Evolutionary conservation across 1,140 invertebrate species (phyloP).

Genomic region (Tenebrio molitor): DNA sequence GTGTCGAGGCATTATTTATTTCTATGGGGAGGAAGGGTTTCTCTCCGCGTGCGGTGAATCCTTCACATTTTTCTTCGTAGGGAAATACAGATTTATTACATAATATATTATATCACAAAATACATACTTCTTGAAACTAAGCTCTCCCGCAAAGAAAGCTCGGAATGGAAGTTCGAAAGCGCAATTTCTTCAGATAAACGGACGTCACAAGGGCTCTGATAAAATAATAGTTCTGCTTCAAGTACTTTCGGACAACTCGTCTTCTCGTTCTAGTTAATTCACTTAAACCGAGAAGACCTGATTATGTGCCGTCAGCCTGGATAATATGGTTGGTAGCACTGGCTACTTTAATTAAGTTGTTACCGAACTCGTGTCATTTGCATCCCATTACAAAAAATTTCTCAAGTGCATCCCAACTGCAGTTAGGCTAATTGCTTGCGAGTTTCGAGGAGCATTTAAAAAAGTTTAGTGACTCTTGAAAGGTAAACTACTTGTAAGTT

Average conservation of each 20-base stretch:
- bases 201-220: too few species aligned
- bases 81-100: conserved; percentile 21
- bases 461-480: too few species aligned
- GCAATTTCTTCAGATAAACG: too few species aligned
- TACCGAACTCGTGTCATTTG: background rate
- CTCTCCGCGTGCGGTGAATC: too few species aligned
- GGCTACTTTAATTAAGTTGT: conserved; percentile 1
- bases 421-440: background rate
- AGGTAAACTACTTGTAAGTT: too few species aligned
- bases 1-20: conserved; percentile 3
- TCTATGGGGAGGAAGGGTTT: background rate
- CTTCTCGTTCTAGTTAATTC: background rate
- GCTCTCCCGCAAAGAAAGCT: background rate
- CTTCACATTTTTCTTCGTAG: background rate
- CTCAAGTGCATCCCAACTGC: background rate
- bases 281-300: background rate
- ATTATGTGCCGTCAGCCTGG: background rate
- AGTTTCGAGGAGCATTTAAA: too few species aligned
- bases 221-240: too few species aligned
- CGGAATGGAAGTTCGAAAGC: background rate
- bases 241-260: too few species aligned
- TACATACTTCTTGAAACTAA: conserved; percentile 3
- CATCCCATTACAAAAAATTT: too few species aligned
- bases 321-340: background rate
- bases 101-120: conserved; percentile 3